phyloP scores from a whole-genome alignment of 2,797 vertebrate species.

The Hoplostethus atlanticus region DNA sequence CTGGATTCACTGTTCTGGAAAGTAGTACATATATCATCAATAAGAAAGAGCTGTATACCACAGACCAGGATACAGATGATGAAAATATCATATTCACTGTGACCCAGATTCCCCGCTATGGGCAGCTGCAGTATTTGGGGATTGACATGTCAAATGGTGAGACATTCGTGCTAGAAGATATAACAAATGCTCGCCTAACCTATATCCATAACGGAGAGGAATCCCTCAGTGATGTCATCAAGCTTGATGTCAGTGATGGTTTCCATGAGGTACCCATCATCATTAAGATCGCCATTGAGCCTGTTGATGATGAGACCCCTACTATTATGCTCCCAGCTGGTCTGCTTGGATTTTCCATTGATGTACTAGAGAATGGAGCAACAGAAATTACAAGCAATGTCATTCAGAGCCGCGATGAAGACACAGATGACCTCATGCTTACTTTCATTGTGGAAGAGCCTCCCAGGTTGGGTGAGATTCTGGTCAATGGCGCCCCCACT shows the following conservation, averaged over 20 bases:
- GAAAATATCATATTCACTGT: constrained; percentile 88
- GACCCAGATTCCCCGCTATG: constrained; percentile 82
- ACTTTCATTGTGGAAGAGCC: constrained; percentile 90
- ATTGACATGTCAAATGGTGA: constrained; percentile 83
- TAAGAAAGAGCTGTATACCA: constrained; percentile 86
- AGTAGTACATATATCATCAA: constrained; percentile 85
- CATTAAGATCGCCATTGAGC: constrained; percentile 84
- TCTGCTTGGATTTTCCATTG: constrained; percentile 83
- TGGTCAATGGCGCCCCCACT: constrained; percentile 82
- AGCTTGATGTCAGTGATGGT: constrained; percentile 88
- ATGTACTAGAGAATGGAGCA: constrained; percentile 89
- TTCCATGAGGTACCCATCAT: constrained; percentile 87
- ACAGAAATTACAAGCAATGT: constrained; percentile 88
- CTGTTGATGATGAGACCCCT: constrained; percentile 85
- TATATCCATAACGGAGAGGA: constrained; percentile 87
- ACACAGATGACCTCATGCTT: constrained; percentile 86
- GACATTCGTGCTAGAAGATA: constrained; percentile 87
- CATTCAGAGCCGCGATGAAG: constrained; percentile 87
- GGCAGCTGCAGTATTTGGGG: constrained; percentile 85
- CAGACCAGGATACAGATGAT: constrained; percentile 88
- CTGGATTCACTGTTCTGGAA: constrained; percentile 87
- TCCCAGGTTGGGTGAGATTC: constrained; percentile 86
- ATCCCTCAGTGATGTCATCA: constrained; percentile 83
- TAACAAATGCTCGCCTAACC: constrained; percentile 81
- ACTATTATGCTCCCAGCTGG: constrained; percentile 83